phyloP scores from a whole-genome alignment of 2,113 vertebrate species.

The Rhinichthys klamathensis region DNA sequence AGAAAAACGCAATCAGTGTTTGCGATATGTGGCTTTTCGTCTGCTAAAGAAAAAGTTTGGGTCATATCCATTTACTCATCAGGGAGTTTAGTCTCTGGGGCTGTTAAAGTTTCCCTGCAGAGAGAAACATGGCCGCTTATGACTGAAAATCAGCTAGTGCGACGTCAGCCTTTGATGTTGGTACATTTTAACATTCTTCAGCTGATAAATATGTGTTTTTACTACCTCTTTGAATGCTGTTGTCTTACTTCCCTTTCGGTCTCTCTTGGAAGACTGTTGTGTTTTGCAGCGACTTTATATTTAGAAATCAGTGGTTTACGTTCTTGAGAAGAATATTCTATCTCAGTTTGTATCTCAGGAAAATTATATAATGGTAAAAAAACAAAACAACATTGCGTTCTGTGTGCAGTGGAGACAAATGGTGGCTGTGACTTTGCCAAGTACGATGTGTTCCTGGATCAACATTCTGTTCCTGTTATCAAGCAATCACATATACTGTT shows the following conservation, averaged over 20 bases:
- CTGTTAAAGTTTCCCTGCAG: neutral
- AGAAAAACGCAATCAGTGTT: neutral
- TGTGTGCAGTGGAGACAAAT: neutral
- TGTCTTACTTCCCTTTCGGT: neutral
- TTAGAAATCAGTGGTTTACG: conserved; percentile 2
- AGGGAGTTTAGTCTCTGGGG: neutral
- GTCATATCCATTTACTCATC: conserved; percentile 15
- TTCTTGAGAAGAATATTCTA: neutral
- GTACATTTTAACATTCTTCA: conserved; percentile 1
- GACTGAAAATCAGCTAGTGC: conserved; percentile 17
- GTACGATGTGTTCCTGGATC: conserved; percentile 10
- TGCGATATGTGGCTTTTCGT: neutral
- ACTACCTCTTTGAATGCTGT: neutral
- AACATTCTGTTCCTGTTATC: conserved; percentile 16
- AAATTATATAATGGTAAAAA: conserved; percentile 9
- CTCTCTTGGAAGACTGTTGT: neutral
- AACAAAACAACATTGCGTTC: neutral
- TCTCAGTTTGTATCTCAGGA: neutral
- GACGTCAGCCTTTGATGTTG: neutral
- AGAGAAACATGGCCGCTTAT: conserved; percentile 16
- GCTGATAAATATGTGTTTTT: conserved; percentile 3
- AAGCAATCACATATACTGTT: neutral
- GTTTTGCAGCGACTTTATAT: neutral
- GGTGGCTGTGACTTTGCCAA: neutral
- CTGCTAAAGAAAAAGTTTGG: neutral